phyloP scores from a whole-genome alignment of 2,113 vertebrate genomes.

The Ciconia maguari region DNA sequence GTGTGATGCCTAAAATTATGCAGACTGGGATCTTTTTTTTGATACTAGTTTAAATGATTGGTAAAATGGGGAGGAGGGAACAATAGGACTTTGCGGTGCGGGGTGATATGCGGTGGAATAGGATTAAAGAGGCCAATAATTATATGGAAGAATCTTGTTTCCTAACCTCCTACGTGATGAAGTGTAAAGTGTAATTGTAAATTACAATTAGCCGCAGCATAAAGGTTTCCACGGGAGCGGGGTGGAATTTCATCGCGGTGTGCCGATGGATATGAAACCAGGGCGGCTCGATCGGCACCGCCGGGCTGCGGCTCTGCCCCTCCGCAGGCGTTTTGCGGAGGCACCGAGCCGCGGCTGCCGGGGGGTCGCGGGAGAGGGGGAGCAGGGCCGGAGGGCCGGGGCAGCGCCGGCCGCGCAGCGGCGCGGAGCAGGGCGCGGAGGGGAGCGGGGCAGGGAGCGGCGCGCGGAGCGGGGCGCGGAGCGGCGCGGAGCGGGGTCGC shows the following conservation, averaged over 20 bases:
- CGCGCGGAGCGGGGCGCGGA: too few relatives aligned
- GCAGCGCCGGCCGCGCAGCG: background rate
- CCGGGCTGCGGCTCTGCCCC: background rate
- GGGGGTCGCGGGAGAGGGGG: too few relatives aligned
- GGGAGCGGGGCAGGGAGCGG: background rate
- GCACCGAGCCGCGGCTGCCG: background rate
- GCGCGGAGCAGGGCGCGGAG: too few relatives aligned
- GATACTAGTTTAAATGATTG: background rate
- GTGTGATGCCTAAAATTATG: background rate
- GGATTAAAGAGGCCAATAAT: constrained; percentile 12
- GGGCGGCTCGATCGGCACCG: background rate
- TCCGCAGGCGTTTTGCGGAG: background rate
- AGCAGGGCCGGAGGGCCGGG: background rate
- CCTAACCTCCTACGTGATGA: constrained; percentile 16
- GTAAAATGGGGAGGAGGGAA: constrained; percentile 34
- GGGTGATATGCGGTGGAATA: background rate
- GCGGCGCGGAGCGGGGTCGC: background rate
- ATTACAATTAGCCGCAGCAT: constrained; percentile 42
- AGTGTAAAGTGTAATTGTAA: constrained; percentile 38
- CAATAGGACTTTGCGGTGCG: constrained; percentile 19
- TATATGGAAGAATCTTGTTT: constrained; percentile 38
- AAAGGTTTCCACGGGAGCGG: constrained; percentile 3
- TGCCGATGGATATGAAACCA: background rate
- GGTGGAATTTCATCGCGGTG: constrained; percentile 19
- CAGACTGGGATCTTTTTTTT: background rate